Base-by-base conservation (phyloP, 2,797 vertebrate genomes). In the Aeoliscus strigatus region DNA sequence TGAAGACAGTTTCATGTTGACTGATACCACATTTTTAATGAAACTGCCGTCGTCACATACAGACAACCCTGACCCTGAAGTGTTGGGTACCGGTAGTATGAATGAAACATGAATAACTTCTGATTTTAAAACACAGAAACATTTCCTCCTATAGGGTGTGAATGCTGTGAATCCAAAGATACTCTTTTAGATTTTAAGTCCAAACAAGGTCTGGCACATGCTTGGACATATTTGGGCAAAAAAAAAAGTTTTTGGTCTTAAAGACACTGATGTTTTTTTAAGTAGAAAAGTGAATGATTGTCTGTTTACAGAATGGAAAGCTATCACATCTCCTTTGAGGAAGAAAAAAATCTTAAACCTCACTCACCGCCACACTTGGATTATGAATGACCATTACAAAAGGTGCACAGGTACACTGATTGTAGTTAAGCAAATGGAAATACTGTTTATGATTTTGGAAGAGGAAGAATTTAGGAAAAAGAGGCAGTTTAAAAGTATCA, bases 381-480 rank as follows among this genome's bases (percentile, higher is more conserved):
- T 68, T 62, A 56, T 78, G 69, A 78, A 77, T 51, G 41, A 38
- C 35, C 45, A 73, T 61, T 58, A 42, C n/a, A 57, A 61, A 75
- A 71, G 47, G 66, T 78, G 71, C 58, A 56, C 43, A 64, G 39
- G 77, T 65, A 73, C 32, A 70, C 60, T 81, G 82, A 84, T 81
- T 85, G 78, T 70, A 80, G 60, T 70, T 55, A 70, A 71, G 72
- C 58, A 67, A 77, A 70, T 58, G 37, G 53, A 35, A 53, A 59
- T 68, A 69, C 45, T 63, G 66, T 71, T 68, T 55, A 70, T 40
- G 75, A 51, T 75, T 59, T 47, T 48, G 53, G 72, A 60, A 49
- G 66, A 28, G 51, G 64, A 53, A 58, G 39, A 50, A 30, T 65
- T 51, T 6, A 6, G 29, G 18, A 52, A 68, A 68, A 58, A 55